Conservation (phyloP, 2,113 vertebrate genomes). For the Athene noctua region DNA sequence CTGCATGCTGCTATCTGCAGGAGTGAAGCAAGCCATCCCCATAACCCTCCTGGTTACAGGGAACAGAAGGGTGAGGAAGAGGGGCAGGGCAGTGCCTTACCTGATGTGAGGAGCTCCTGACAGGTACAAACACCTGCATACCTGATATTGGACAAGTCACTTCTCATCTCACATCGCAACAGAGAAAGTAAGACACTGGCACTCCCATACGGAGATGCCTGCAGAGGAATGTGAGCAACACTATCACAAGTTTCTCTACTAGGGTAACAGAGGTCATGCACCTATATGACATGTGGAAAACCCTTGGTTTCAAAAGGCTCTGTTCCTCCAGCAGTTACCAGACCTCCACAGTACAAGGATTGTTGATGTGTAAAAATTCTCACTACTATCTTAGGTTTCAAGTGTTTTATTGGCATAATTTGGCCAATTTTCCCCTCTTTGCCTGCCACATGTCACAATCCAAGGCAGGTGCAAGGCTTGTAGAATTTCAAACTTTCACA, state of each 20-base stretch:
- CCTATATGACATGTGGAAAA: neutral
- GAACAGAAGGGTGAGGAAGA: neutral
- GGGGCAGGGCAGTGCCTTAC: neutral
- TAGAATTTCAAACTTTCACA: neutral
- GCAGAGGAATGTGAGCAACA: neutral
- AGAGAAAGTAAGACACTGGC: neutral
- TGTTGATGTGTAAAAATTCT: neutral
- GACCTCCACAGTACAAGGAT: neutral
- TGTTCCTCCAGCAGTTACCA: accelerated
- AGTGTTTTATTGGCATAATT: neutral
- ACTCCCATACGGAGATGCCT: neutral
- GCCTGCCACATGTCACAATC: neutral
- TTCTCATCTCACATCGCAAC: neutral
- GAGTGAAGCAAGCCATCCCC: neutral
- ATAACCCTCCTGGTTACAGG: neutral
- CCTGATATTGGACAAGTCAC: neutral
- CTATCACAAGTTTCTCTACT: accelerated
- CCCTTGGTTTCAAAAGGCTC: neutral
- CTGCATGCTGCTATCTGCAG: no score
- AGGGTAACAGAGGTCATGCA: neutral
- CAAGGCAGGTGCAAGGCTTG: slow-evolving; percentile 36
- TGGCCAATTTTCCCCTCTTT: neutral
- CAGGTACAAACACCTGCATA: neutral
- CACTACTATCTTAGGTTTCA: neutral
- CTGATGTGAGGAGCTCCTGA: neutral